phyloP scores from a whole-genome alignment of 2,113 vertebrate genomes.

The Ochotona curzoniae region DNA sequence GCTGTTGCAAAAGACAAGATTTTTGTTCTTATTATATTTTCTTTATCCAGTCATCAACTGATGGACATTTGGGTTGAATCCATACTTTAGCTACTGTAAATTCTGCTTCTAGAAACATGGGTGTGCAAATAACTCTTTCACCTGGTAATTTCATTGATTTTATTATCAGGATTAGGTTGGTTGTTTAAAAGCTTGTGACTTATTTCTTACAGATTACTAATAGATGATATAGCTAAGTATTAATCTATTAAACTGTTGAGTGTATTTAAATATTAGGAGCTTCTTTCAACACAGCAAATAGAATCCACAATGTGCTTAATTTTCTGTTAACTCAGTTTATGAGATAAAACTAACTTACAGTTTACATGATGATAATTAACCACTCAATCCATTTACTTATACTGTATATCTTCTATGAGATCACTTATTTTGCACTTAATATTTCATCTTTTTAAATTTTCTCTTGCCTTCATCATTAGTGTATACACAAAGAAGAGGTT shows the following conservation, averaged over 20 bases:
- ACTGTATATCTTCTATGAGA: background rate
- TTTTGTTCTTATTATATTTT: no score
- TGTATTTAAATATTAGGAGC: background rate
- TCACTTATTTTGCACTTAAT: background rate
- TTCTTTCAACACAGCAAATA: background rate
- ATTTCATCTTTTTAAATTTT: background rate
- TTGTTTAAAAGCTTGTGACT: background rate
- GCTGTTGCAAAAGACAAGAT: no score
- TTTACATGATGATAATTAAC: background rate
- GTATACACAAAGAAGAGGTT: background rate
- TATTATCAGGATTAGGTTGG: no score
- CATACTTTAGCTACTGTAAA: no score
- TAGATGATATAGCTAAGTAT: background rate
- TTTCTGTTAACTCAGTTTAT: slow-evolving; percentile 4
- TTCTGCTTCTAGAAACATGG: no score
- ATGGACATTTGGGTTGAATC: no score
- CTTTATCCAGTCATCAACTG: no score
- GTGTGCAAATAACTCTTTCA: no score
- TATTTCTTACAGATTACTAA: background rate
- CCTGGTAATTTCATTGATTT: no score
- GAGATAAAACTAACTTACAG: background rate
- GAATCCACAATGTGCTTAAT: background rate
- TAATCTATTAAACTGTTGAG: background rate
- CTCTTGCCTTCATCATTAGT: background rate
- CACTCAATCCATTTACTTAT: slow-evolving; percentile 5